phyloP scores from a whole-genome alignment of 1,140 invertebrate species.

The Heliconius congener region DNA sequence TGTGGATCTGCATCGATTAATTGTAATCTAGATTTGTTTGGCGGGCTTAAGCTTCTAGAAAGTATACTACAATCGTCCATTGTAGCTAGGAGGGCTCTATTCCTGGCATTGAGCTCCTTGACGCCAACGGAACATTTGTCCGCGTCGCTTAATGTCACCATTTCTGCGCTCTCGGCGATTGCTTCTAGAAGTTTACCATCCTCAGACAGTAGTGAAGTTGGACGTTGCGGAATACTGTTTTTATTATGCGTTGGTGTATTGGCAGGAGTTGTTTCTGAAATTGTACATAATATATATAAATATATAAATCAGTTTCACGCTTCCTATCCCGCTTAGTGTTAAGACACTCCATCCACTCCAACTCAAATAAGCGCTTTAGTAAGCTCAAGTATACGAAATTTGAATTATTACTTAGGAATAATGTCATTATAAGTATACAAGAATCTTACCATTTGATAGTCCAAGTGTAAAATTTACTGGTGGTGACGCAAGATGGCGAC shows the following conservation, averaged over 20 bases:
- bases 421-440: background rate
- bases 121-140: slow-evolving; percentile 65
- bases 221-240: slow-evolving; percentile 58
- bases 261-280: slow-evolving; percentile 77
- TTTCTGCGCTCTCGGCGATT: slow-evolving; percentile 76
- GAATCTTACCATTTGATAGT: slow-evolving; percentile 83
- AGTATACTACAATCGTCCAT: slow-evolving; percentile 80
- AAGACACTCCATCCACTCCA: too few species aligned
- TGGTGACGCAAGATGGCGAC: slow-evolving; percentile 83
- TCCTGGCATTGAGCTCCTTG: slow-evolving; percentile 68
- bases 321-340: too few species aligned
- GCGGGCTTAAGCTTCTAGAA: slow-evolving; percentile 76
- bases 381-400: too few species aligned
- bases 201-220: slow-evolving; percentile 70
- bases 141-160: slow-evolving; percentile 70
- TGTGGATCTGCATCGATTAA: slow-evolving; percentile 83
- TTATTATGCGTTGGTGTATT: slow-evolving; percentile 75
- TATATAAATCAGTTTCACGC: too few species aligned
- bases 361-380: too few species aligned
- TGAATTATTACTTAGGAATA: too few species aligned
- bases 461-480: slow-evolving; percentile 86
- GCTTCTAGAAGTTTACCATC: slow-evolving; percentile 74
- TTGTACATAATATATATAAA: background rate
- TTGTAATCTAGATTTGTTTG: slow-evolving; percentile 70
- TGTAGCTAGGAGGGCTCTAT: slow-evolving; percentile 73